Conservation (phyloP, 2,888 invertebrate genomes). For the Lymantria monacha region DNA sequence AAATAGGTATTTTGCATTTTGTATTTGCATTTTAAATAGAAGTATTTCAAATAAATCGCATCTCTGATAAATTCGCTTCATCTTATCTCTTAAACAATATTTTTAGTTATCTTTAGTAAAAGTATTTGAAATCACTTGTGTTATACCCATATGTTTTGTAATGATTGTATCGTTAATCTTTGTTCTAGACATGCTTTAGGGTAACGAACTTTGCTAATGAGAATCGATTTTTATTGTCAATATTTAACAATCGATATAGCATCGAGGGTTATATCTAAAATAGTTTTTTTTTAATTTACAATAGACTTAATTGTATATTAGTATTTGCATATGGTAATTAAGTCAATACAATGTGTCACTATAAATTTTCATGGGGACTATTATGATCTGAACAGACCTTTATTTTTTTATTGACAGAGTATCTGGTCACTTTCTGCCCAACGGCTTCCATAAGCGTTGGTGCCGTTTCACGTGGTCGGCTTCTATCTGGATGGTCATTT, state of each 20-base stretch:
- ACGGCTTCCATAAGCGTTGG: no score
- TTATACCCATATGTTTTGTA: not conserved
- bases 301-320: not conserved
- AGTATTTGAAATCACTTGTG: constrained; percentile 46
- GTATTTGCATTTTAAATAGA: no score
- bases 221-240: constrained; percentile 16
- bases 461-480: no score
- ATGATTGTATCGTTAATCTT: constrained; percentile 47
- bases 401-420: no score
- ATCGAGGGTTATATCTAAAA: constrained; percentile 7
- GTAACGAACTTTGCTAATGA: constrained; percentile 27
- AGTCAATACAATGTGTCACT: no score
- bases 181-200: constrained; percentile 38
- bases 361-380: no score
- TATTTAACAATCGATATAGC: constrained; percentile 17
- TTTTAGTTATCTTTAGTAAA: constrained; percentile 51
- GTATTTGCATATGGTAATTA: no score
- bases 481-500: no score
- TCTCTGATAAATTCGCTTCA: not conserved
- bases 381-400: no score
- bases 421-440: no score
- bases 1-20: no score
- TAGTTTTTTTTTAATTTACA: not conserved
- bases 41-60: no score
- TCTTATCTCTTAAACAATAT: not conserved